Percentiles rank a stretch among this genome's conserved stretches.
These are phyloP conservation scores for Vultur gryphus DNA, from an alignment of 2,797 vertebrate species.

Conservation along the genomic window DNA sequence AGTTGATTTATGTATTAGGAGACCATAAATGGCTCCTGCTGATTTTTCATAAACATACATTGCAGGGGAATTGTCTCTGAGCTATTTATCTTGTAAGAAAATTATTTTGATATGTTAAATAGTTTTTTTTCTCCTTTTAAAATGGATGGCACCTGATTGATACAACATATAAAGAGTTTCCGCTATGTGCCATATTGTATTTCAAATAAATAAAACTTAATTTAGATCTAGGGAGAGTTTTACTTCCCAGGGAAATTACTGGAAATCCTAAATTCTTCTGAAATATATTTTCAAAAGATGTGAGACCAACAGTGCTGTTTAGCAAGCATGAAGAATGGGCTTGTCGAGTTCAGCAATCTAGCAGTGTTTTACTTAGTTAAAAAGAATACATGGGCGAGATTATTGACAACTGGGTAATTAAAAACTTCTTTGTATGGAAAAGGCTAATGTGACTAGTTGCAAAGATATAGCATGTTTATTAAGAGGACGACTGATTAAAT, in stretches of 20 bases:
- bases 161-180: neutral
- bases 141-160: neutral
- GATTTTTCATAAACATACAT: neutral
- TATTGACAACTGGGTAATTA: neutral
- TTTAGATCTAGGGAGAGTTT: neutral
- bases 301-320: neutral
- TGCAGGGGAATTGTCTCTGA: slow-evolving; percentile 2
- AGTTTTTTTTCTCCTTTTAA: neutral
- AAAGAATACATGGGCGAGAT: neutral
- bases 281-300: neutral
- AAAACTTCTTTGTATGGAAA: neutral
- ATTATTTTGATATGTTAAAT: slow-evolving; percentile 13
- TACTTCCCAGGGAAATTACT: neutral
- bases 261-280: neutral
- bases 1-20: slow-evolving; percentile 8
- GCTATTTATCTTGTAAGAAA: slow-evolving; percentile 24
- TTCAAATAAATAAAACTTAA: neutral
- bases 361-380: neutral
- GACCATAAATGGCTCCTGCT: slow-evolving; percentile 16
- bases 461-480: neutral
- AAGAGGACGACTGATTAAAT: neutral
- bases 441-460: neutral
- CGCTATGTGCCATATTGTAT: neutral
- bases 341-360: neutral
- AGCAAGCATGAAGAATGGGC: neutral